Evolutionary conservation across 2,113 vertebrate species (phyloP).

Genomic region (Chiloscyllium plagiosum): DNA sequence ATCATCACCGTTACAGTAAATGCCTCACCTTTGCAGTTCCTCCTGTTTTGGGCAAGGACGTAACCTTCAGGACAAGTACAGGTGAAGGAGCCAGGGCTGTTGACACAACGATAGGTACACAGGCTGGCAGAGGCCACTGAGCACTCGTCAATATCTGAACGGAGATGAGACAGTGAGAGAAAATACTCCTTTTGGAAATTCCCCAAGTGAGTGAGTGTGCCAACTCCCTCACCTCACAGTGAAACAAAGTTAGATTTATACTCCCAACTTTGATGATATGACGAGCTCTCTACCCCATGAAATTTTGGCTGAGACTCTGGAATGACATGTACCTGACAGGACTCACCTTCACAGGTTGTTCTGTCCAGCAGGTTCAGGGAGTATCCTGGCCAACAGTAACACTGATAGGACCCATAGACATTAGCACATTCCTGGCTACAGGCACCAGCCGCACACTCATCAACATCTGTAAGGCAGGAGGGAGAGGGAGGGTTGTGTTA

Average conservation of each 20-base stretch:
- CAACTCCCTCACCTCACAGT: neutral
- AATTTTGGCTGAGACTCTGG: too few relatives aligned
- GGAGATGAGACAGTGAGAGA: neutral
- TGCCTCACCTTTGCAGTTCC: constrained; percentile 32
- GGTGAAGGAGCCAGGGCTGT: constrained; percentile 20
- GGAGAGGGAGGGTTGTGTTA: too few relatives aligned
- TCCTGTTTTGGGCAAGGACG: neutral
- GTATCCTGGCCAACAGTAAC: constrained; percentile 33
- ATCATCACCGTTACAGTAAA: too few relatives aligned
- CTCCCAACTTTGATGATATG: too few relatives aligned
- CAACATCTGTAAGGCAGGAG: neutral
- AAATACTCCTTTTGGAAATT: neutral
- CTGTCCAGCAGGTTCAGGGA: neutral
- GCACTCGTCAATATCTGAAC: constrained; percentile 37
- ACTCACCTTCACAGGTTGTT: constrained; percentile 31
- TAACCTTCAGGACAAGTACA: constrained; percentile 35
- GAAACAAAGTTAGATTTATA: too few relatives aligned
- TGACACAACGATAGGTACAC: constrained; percentile 26
- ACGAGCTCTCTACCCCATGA: too few relatives aligned
- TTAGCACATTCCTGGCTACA: constrained; percentile 38
- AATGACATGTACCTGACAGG: too few relatives aligned
- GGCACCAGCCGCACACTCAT: constrained; percentile 19
- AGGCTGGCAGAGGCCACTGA: neutral
- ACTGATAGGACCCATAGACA: constrained; percentile 24
- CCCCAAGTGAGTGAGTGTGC: neutral